Conservation (phyloP, 2,888 invertebrate species). For the Pachycephus smyrnensis region DNA sequence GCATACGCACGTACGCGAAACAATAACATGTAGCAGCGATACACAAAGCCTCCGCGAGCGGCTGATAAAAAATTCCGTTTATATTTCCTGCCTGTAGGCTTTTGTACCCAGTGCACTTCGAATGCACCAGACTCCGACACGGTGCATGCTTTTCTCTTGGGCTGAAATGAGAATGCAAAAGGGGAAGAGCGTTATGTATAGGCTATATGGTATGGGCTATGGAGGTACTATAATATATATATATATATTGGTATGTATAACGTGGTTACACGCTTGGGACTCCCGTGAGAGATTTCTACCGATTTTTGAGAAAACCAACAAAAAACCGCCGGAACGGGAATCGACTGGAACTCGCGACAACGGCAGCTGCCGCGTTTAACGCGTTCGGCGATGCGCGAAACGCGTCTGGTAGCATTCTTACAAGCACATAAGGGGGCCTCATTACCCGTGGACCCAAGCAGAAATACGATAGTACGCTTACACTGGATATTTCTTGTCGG, state of each 20-base stretch:
- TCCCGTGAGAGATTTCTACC: background rate
- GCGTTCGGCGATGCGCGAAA: constrained; percentile 54
- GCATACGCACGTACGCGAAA: constrained; percentile 43
- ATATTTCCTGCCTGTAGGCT: constrained; percentile 40
- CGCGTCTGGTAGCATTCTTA: constrained; percentile 56
- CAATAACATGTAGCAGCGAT: constrained; percentile 40
- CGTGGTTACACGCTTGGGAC: background rate
- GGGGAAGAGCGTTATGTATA: background rate
- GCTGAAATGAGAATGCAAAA: background rate
- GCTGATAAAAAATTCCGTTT: constrained; percentile 44
- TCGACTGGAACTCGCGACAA: constrained; percentile 30
- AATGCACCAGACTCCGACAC: background rate
- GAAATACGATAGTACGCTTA: constrained; percentile 42
- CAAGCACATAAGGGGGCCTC: constrained; percentile 47
- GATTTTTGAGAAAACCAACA: background rate
- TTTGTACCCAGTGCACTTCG: constrained; percentile 20
- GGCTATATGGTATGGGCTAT: background rate
- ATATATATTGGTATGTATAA: background rate
- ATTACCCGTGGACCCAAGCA: constrained; percentile 40
- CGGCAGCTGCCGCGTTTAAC: constrained; percentile 51
- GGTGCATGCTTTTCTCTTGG: background rate
- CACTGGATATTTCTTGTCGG: constrained; percentile 19
- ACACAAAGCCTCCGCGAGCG: constrained; percentile 25
- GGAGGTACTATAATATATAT: too few relatives aligned
- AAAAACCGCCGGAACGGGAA: background rate